Evolutionary conservation across 1,140 invertebrate genomes (phyloP), one percentile per base, ranked within the genome.

Genomic region (Danaus plexippus): DNA sequence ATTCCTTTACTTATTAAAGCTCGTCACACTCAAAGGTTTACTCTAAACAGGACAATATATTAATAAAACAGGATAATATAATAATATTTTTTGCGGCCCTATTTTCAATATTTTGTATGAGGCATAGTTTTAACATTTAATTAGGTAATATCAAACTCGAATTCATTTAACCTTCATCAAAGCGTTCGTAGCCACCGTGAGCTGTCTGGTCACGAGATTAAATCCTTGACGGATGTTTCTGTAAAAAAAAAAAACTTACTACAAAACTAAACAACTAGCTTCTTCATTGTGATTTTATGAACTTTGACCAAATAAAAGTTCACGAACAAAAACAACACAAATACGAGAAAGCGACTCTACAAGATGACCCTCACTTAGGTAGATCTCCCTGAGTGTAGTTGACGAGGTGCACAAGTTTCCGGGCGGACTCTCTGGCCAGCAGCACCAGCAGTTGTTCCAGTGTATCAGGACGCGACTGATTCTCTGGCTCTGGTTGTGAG

Each of bases 401-500:
- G 46, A 93, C 88, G 11, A 94, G 85, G 76, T 95, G 94, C 0
- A 95, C 94, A 7, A 94, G 76, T 55, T 92, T 88, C 22, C 94
- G 88, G 1, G 93, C 92, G 0, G 92, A 90, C 81, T 95, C 94
- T 7, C 94, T 83, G 0, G 92, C 90, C 18, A 95, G 71, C 43
- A 95, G 76, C 9, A 94, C 92, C 43, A 94, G 84, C 41, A 95
- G 76, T 71, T 95, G 91, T 69, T 95, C 94, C 8, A 95, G 69
- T 1, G 92, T 94, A 48, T 89, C 87, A 0, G 94, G 94, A 48
- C 93, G 89, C 1, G 92, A 91, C 80, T 95, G 94, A 81, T 95
- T 95, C 77, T 94, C 94, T 0, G 94, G 94, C 69, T 95, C 94
- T 12, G 93, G 90, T 57, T 91, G 80, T 66, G 93, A 94, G 40